Conservation (phyloP, 2,888 invertebrate genomes). For the Phengaris arion region DNA sequence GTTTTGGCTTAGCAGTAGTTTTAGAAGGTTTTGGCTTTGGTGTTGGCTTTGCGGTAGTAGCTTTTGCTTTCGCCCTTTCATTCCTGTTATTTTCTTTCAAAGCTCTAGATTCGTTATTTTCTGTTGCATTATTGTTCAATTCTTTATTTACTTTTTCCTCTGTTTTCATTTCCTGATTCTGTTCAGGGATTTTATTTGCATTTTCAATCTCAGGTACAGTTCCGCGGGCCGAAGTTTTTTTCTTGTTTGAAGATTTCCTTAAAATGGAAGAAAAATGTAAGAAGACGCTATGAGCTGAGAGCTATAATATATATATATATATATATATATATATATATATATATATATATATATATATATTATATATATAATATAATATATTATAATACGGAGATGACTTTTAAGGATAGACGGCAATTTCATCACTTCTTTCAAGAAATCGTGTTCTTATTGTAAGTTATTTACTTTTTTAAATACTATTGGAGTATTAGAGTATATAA, state of each 20-base stretch:
- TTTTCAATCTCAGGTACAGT: constrained; percentile 47
- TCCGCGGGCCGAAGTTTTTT: constrained; percentile 64
- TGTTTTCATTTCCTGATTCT: constrained; percentile 37
- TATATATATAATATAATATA: no score
- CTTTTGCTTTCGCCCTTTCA: constrained; percentile 62
- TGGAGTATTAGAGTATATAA: no score
- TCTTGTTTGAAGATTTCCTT: constrained; percentile 64
- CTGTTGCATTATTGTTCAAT: constrained; percentile 38
- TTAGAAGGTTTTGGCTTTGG: constrained; percentile 45
- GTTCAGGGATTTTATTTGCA: constrained; percentile 40
- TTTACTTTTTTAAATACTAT: background rate
- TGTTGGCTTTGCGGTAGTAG: constrained; percentile 52
- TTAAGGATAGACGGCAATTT: background rate
- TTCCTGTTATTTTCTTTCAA: constrained; percentile 57
- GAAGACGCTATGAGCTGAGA: background rate
- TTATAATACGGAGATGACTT: background rate
- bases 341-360: no score
- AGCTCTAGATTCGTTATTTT: constrained; percentile 54
- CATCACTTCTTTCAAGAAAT: background rate
- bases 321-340: no score
- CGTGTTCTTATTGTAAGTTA: background rate
- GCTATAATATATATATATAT: no score
- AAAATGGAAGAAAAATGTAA: background rate
- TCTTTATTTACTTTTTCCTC: constrained; percentile 44
- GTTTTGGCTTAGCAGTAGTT: constrained; percentile 54